Conservation (phyloP, 2,113 vertebrate genomes). For the Prietella phreatophila region DNA sequence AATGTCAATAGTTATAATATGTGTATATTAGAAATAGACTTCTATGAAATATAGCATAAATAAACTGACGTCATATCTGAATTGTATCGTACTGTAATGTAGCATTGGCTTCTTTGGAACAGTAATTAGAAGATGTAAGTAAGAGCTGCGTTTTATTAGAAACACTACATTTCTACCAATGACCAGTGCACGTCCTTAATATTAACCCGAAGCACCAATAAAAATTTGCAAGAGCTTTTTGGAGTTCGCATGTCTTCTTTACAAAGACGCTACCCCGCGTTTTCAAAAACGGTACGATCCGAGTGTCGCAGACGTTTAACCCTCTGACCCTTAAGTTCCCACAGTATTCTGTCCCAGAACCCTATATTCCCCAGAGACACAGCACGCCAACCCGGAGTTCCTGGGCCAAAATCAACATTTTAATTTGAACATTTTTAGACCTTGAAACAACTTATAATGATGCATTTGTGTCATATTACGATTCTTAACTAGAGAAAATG, state of each 20-base stretch:
- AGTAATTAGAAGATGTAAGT: conserved; percentile 57
- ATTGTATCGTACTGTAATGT: conserved; percentile 69
- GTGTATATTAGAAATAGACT: conserved; percentile 50
- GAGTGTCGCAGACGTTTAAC: neutral
- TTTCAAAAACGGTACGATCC: too few species aligned
- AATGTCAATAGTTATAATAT: conserved; percentile 67
- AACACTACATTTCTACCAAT: conserved; percentile 64
- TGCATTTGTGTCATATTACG: too few species aligned
- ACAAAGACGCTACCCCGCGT: neutral
- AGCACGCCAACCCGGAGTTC: too few species aligned
- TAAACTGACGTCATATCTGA: conserved; percentile 71
- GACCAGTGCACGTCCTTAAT: conserved; percentile 60
- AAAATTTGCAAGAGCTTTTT: conserved; percentile 65
- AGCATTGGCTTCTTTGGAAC: conserved; percentile 57
- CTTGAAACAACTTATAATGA: too few species aligned
- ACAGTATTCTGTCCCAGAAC: too few species aligned
- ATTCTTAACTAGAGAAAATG: too few species aligned
- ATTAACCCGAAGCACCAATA: conserved; percentile 64
- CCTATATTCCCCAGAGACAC: too few species aligned
- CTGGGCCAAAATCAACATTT: too few species aligned
- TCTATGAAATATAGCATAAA: conserved; percentile 45
- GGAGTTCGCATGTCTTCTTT: neutral
- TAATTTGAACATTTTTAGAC: too few species aligned
- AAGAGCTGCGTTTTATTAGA: conserved; percentile 65
- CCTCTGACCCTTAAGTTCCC: too few species aligned